A percentile compares a stretch with the other conserved stretches of the same genome.
Evolutionary conservation across 2,888 invertebrate genomes (phyloP).

Genomic region (Pyrgus malvae): DNA sequence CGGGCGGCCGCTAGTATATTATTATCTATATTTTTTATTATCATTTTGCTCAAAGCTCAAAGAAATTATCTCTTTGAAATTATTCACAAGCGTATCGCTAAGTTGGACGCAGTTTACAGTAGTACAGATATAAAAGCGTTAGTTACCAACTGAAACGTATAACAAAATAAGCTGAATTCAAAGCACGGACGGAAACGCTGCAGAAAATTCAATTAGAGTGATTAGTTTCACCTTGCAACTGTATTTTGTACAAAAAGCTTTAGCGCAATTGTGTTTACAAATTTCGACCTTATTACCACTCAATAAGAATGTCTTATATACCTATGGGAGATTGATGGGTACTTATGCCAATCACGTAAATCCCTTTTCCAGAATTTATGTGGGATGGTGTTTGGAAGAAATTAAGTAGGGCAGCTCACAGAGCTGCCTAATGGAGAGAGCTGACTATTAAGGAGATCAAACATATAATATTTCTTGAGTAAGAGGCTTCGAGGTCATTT

Average conservation of each 20-base stretch:
- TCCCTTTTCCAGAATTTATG: slow-evolving; percentile 43
- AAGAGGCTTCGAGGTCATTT: too few relatives aligned
- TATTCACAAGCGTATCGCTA: slow-evolving; percentile 11
- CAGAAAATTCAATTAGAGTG: slow-evolving; percentile 72
- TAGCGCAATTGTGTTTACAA: slow-evolving; percentile 37
- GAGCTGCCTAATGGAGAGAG: too few relatives aligned
- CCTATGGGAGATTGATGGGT: neutral
- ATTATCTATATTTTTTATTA: too few relatives aligned
- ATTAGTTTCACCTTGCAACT: slow-evolving; percentile 71
- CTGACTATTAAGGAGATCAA: neutral
- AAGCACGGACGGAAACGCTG: slow-evolving; percentile 61
- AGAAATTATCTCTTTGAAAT: slow-evolving; percentile 11
- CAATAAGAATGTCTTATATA: neutral
- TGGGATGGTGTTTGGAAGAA: slow-evolving; percentile 46
- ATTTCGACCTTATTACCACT: slow-evolving; percentile 37
- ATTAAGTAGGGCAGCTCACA: slow-evolving; percentile 18
- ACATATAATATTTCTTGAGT: neutral
- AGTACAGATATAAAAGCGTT: slow-evolving; percentile 39
- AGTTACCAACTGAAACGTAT: slow-evolving; percentile 57
- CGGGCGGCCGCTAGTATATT: too few relatives aligned
- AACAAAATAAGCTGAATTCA: slow-evolving; percentile 69
- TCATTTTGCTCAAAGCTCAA: too few relatives aligned
- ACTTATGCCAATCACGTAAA: slow-evolving; percentile 10
- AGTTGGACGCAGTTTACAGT: slow-evolving; percentile 17
- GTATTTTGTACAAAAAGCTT: slow-evolving; percentile 55